Evolutionary conservation across 2,113 vertebrate species (phyloP), one percentile per base, ranked within the genome.

Genomic region (Stigmatopora argus): DNA sequence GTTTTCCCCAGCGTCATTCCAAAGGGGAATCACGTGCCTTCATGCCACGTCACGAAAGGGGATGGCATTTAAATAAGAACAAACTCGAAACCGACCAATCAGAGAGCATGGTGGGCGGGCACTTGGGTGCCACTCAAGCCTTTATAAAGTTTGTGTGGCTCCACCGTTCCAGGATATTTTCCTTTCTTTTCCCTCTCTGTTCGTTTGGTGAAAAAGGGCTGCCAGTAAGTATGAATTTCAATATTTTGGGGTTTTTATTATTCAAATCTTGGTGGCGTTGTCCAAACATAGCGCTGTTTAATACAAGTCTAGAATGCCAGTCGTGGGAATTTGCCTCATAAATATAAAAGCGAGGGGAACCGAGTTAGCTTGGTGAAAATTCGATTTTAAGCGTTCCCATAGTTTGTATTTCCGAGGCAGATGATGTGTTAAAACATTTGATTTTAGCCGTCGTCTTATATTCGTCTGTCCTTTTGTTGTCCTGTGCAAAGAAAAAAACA

Each of bases 61-160:
- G 86, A 52, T 80, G 79, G 56, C 17, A 5, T 0, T 7, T 0
- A 0, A 1, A 0, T 10, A 3, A n/a, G 0, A 5, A 65, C 53
- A 80, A 69, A 69, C 77, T 80, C 34, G 26, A 0, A 52, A 9
- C 21, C 4, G 69, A 23, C 90, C 89, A 91, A 92, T 92, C 47
- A 79, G 79, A 78, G 58, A 23, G 65, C 75, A 19, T 38, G 49
- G 38, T 46, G 65, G 71, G 67, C 10, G 0, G 77, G 15, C 0
- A 0, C 1, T 34, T 18, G 1, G 44, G 26, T 5, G 46, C 67
- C 44, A 0, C 11, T 31, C 19, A 10, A 45, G 65, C 69, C 80
- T 78, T 78, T 90, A 91, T 90, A 90, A 90, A 88, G 75, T 80
- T 74, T 47, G 72, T 46, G 46, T 70, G 15, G 3, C 26, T 18